Percentiles rank a stretch among this genome's conserved stretches.
These are phyloP conservation scores for Chrysogorgia sp. DNA, from an alignment of 92 coral and sea anemone genomes.

Conservation along the genomic window DNA sequence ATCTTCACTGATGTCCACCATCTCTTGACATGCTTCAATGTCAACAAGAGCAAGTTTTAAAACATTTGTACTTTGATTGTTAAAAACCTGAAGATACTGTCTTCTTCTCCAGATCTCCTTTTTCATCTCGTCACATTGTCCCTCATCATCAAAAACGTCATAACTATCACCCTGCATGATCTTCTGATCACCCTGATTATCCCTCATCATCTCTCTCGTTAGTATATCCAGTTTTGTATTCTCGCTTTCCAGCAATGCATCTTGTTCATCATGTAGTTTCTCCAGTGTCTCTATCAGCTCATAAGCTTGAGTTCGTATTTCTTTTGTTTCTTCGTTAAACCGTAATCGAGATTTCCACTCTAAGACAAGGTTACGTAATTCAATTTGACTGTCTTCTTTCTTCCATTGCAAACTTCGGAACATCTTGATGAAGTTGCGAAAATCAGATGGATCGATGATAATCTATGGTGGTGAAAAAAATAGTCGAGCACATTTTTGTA, in stretches of 20 bases:
- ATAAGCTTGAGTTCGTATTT: slow-evolving; percentile 69
- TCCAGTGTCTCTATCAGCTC: slow-evolving; percentile 68
- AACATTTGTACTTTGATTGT: slow-evolving; percentile 29
- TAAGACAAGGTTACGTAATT: slow-evolving; percentile 81
- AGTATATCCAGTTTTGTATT: slow-evolving; percentile 45
- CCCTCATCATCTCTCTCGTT: neutral
- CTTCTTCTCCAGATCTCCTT: slow-evolving; percentile 29
- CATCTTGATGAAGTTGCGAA: slow-evolving; percentile 51
- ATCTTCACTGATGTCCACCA: slow-evolving; percentile 40
- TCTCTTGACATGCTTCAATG: slow-evolving; percentile 33
- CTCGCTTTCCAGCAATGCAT: slow-evolving; percentile 75
- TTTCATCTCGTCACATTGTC: slow-evolving; percentile 11
- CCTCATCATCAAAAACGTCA: neutral
- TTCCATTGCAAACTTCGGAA: slow-evolving; percentile 66
- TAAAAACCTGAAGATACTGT: slow-evolving; percentile 33
- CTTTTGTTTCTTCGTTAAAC: slow-evolving; percentile 57
- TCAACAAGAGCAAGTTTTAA: slow-evolving; percentile 36
- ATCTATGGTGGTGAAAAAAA: slow-evolving; percentile 1
- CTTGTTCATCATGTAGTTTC: slow-evolving; percentile 69
- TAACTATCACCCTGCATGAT: neutral
- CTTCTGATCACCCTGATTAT: neutral
- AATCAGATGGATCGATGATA: slow-evolving; percentile 29
- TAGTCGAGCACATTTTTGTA: too few species aligned
- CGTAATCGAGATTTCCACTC: slow-evolving; percentile 71
- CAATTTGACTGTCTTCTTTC: slow-evolving; percentile 80